Evolutionary conservation across 2,113 vertebrate genomes (phyloP), one percentile per base, ranked within the genome.

Genomic region (Fulica atra): DNA sequence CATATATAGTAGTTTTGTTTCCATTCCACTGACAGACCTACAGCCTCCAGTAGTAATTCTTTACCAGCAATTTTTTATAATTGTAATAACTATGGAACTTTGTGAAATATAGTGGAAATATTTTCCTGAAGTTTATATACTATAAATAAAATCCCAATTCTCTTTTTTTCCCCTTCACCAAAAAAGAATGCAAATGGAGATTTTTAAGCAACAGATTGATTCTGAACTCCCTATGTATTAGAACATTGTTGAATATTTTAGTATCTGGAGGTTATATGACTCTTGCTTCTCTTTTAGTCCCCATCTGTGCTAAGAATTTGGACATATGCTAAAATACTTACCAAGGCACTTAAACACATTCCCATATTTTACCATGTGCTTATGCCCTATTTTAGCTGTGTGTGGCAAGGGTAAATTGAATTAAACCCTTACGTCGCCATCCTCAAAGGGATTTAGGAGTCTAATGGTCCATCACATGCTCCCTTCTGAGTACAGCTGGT

Each of bases 101-200:
- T 26, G 40, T 94, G 83, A 97, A 97, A 95, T 95, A 81, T 29
- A 92, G 70, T 88, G 68, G 66, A 89, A 91, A 79, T 95, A 88
- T 80, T 95, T 96, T 72, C 51, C 51, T 80, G 19, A 93, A 94
- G 57, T 95, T 96, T 81, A 90, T 92, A 68, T 68, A 53, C 81
- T 84, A 76, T 96, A 95, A 95, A 95, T 96, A 97, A 95, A 96
- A 94, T 88, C 36, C 59, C 46, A 93, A 31, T 78, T 92, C 84
- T 85, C 29, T 72, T 92, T 91, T 46, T 48, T 94, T 92, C 92
- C 54, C 53, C n/a, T 77, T 20, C 1, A 1, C 38, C 63, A 65
- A 54, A 81, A 88, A 83, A 51, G 40, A 94, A 81, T 82, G 66
- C 74, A 91, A 61, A 77, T 57, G 10, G 69, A 68, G 85, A 68